These are phyloP conservation scores for Graptemys geographica DNA, from an alignment of 2,797 vertebrate genomes.

Conservation along the genomic window DNA sequence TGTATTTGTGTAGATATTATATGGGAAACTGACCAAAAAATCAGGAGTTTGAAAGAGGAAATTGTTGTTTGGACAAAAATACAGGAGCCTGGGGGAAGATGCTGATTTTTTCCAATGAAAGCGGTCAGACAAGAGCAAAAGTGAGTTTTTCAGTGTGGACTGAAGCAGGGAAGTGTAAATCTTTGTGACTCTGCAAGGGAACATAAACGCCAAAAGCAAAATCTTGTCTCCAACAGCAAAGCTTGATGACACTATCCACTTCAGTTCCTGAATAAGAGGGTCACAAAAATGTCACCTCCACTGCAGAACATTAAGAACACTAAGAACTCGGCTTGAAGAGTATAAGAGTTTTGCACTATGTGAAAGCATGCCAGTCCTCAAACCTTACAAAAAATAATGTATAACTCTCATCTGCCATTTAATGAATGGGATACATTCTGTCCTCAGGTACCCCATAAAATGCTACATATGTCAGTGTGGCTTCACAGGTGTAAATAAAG, in stretches of 20 bases:
- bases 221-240: background rate
- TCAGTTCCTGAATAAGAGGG: background rate
- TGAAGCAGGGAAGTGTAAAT: rapidly evolving
- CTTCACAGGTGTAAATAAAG: constrained; percentile 43
- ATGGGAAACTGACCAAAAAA: background rate
- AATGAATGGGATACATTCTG: background rate
- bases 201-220: background rate
- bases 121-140: background rate
- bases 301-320: background rate
- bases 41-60: background rate
- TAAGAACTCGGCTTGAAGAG: background rate
- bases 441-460: background rate
- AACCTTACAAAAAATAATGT: background rate
- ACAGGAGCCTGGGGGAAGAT: rapidly evolving
- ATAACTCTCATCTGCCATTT: rapidly evolving
- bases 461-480: background rate
- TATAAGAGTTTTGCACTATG: background rate
- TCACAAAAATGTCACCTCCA: background rate
- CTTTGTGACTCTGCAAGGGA: background rate
- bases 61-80: background rate
- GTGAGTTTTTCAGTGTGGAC: rapidly evolving
- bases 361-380: rapidly evolving
- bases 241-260: background rate
- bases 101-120: background rate
- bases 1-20: background rate